Base-by-base conservation (phyloP, 2,797 vertebrate genomes). In the Megalops cyprinoides region DNA sequence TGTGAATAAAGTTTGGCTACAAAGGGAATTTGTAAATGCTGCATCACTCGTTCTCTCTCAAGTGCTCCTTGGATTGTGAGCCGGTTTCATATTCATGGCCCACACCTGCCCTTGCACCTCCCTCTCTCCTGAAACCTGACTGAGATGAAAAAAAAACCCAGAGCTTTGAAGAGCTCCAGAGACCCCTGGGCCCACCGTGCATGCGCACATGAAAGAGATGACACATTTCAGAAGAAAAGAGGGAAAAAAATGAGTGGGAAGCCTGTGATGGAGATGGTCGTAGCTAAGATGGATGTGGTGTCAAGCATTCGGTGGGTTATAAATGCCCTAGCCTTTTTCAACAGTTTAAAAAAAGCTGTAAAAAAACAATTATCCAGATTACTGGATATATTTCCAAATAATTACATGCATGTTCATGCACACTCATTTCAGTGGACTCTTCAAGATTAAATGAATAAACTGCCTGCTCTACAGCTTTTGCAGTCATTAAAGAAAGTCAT, bases 121-220 rank as follows among this genome's bases (percentile, higher is more conserved):
- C 46, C 67, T 34, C 76, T 18, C 25, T 25, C 48, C 39, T 25
- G 20, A 28, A 51, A 58, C 34, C 46, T 28, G n/a, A 39, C 28
- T n/a, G 67, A 77, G 78, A 76, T 74, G 53, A 75, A 82, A 84
- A 71, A 77, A 4, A 5, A n/a, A n/a, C n/a, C n/a, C 37, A 25
- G 37, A 23, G 58, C 83, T 85, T 77, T 78, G 81, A 78, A 78
- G 67, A 80, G 31, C 6, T 56, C 60, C 20, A 49, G 42, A 51
- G 25, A 3, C 76, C 56, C 76, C 67, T n/a, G 55, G 55, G 49
- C n/a, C 12, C 15, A 31, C 39, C 34, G 55, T n/a, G 49, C 48
- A 37, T 74, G 74, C 62, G 53, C 74, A 77, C 75, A 77, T 71
- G 39, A 81, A 80, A 82, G 18, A 25, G 25, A 37, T 55, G n/a